Evolutionary conservation across 2,113 vertebrate species (phyloP), one percentile per base, ranked within the genome.

Genomic region (Corvus moneduloides): DNA sequence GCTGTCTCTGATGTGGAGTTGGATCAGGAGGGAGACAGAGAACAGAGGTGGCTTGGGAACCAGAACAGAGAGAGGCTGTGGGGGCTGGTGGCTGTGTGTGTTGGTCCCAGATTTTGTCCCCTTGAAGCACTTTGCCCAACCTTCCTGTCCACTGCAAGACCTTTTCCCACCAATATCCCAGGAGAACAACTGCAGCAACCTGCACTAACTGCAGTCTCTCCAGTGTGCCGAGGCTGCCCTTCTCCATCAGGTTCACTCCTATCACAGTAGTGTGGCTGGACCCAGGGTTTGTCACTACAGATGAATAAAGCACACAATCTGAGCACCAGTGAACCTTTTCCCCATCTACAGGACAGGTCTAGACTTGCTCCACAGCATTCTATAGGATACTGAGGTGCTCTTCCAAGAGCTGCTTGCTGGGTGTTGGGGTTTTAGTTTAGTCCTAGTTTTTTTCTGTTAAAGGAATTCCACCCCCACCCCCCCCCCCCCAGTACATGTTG

Each of bases 91-190:
- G 5, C 35, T 68, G 26, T 32, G 15, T 28, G 43, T 3, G 1
- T 16, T 21, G 8, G 24, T 62, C 23, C 16, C 18, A 39, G 10
- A 10, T 71, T 49, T 66, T 28, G 11, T 66, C 4, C 9, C 4
- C 6, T 23, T 33, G 33, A 63, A 72, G 16, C 13, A 37, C 41
- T 39, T 72, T 75, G 6, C 9, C 4, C 9, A 18, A 3, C 0
- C 0, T 28, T 35, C 22, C 7, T 10, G 4, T 37, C 28, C 3
- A 3, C 30, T 24, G 16, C 1, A 6, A 63, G 27, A n/a, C 33
- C 10, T 75, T 35, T 54, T 77, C 46, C 32, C 28, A 71, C 11
- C 19, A 33, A n/a, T 17, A 56, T 41, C 16, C 46, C 5, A 1
- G 11, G 10, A 49, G 32, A 64, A 13, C 21, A 43, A 27, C 41